Evolutionary conservation across 2,797 vertebrate species (phyloP), one percentile per base, ranked within the genome.

Genomic region (Centropyge bicolor): DNA sequence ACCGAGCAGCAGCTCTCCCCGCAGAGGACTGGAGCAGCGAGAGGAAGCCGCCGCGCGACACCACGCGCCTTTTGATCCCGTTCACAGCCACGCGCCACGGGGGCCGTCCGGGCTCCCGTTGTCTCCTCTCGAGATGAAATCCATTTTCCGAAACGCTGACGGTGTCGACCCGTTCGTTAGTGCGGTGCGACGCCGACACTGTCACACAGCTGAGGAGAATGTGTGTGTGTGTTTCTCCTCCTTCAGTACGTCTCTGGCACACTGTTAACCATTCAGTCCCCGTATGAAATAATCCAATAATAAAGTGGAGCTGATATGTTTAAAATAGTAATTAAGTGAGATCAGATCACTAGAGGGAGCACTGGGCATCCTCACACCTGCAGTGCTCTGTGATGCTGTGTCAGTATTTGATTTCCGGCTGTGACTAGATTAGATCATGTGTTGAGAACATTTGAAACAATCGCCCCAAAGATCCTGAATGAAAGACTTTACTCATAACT

Each of bases 181-280:
- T 41, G 27, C 27, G 76, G 54, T 22, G 38, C 48, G 22, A n/a
- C 83, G 60, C 67, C 3, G 65, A 81, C 65, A 43, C 72, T 20
- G 75, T 78, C 81, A 74, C 80, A 88, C 80, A 88, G 84, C 88
- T 69, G 86, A 83, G 85, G 57, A 67, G 59, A 52, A 14, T 82
- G 4, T 31, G 27, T 31, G 27, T 31, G 27, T 86, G 82, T 66
- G 54, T 41, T 70, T 68, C 43, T 46, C 40, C 67, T 84, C 78
- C 81, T 85, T 70, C 82, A 77, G 38, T 57, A 65, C 78, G 85
- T 84, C 80, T 86, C 78, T 68, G 46, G 82, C 69, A 61, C 66
- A 69, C 2, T 20, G 72, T 94, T 95, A 95, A 95, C 93, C 89
- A 93, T 84, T 93, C 64, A 65, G 78, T 51, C 11, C 12, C 92